Evolutionary conservation across 2,888 invertebrate species (phyloP).

Genomic region (Dugesia japonica): DNA sequence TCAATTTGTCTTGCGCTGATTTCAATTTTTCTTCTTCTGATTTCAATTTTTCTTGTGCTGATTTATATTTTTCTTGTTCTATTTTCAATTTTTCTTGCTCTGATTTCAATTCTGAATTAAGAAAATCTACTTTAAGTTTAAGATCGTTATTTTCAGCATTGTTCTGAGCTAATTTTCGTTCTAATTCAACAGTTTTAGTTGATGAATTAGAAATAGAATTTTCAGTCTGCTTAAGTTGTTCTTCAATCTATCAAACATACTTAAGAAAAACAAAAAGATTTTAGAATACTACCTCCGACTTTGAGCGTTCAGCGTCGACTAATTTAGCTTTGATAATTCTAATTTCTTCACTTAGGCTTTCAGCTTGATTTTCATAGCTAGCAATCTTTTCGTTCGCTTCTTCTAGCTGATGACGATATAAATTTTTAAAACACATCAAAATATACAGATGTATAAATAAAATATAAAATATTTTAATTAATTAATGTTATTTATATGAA

Average conservation of each 20-base stretch:
- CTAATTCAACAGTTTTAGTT: not conserved
- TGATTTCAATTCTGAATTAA: no score
- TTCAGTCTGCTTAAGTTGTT: not conserved
- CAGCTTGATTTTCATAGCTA: not conserved
- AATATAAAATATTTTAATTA: no score
- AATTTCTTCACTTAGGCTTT: not conserved
- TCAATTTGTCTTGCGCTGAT: no score
- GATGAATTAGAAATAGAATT: not conserved
- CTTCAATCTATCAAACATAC: not conserved
- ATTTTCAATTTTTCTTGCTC: no score
- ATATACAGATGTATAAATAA: no score
- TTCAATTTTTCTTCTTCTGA: no score
- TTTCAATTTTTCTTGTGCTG: no score
- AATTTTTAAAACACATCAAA: not conserved
- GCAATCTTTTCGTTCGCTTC: not conserved
- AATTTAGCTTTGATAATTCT: not conserved
- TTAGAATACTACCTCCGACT: not conserved
- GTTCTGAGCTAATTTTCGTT: not conserved
- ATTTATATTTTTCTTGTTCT: no score
- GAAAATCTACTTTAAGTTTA: not conserved
- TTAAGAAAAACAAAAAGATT: not conserved
- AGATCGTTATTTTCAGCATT: not conserved
- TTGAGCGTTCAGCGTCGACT: not conserved
- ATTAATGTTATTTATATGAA: no score
- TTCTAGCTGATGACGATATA: not conserved